Evolutionary conservation across 2,888 invertebrate species (phyloP), one percentile per base, ranked within the genome.

Genomic region (Melinaea marsaeus): DNA sequence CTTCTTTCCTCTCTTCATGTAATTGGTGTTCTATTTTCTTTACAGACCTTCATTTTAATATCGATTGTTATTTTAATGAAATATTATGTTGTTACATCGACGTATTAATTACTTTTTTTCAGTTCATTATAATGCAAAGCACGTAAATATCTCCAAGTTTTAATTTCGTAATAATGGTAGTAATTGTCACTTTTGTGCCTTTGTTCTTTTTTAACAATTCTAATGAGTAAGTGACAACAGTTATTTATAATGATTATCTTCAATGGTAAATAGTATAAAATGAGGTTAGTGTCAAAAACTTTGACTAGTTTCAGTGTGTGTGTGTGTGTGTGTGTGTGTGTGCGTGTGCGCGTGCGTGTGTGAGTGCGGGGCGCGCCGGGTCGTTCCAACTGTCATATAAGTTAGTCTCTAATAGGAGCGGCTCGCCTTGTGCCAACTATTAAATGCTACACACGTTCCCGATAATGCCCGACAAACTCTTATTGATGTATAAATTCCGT

Each of bases 401-500:
- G 85, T 89, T 86, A 84, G 65, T 64, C 71, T 74, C 77, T 88
- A 88, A 89, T 87, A 86, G 88, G 85, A 75, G 88, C 88, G 88
- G 86, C 87, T 76, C 79, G 81, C 81, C 85, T 86, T 85, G 79
- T 83, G 84, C 85, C 81, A 84, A 85, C 87, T 86, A 88, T 88
- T 88, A 88, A 87, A 86, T 82, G 84, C 84, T 82, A 84, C 83
- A 84, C 83, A 83, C 80, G 78, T 88, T 89, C 83, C 88, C 86
- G 87, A 86, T 88, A 86, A 87, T 87, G 84, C 84, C 84, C 85
- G 80, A 81, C 85, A 83, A 85, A 84, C 80, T 84, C 83, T 81
- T 88, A 89, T 87, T 87, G 86, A 88, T 81, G 85, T 81, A 88
- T 88, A 88, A 88, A 88, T 86, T 87, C 81, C 77, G 73, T 78